Percentiles rank a stretch among this genome's conserved stretches.
phyloP scores from a whole-genome alignment of 2,888 invertebrate genomes.

The Agrilus cyanescens region DNA sequence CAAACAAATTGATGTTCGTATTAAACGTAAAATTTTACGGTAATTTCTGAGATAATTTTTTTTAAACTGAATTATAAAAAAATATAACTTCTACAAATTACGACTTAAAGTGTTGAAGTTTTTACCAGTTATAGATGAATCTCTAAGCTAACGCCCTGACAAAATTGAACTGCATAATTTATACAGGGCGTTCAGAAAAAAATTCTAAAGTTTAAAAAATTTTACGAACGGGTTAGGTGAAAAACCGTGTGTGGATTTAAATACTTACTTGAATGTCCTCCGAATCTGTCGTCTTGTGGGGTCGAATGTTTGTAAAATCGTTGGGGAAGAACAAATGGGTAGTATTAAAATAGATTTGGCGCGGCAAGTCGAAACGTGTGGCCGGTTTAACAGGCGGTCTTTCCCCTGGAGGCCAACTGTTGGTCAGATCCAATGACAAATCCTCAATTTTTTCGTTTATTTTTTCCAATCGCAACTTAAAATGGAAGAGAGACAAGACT shows the following conservation, averaged over 20 bases:
- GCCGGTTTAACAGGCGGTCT: slow-evolving; percentile 52
- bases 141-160: no score
- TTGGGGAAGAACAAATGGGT: slow-evolving; percentile 73
- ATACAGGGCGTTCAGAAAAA: no score
- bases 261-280: slow-evolving; percentile 51
- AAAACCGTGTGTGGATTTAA: background rate
- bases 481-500: slow-evolving; percentile 6
- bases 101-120: no score
- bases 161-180: no score
- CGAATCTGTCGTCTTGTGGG: slow-evolving; percentile 52
- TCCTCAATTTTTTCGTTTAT: slow-evolving; percentile 23
- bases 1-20: background rate
- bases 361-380: slow-evolving; percentile 70
- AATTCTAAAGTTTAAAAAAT: no score
- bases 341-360: slow-evolving; percentile 78
- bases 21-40: background rate
- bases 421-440: slow-evolving; percentile 23
- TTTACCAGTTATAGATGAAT: no score
- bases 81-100: no score
- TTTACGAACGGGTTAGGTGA: no score
- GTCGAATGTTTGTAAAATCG: slow-evolving; percentile 60
- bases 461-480: slow-evolving; percentile 24
- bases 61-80: no score
- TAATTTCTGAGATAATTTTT: no score
- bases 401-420: slow-evolving; percentile 65